A percentile compares a stretch with the other conserved stretches of the same genome.
Conservation (phyloP, 2,888 invertebrate genomes). For the Thecocarcelia acutangulata region DNA sequence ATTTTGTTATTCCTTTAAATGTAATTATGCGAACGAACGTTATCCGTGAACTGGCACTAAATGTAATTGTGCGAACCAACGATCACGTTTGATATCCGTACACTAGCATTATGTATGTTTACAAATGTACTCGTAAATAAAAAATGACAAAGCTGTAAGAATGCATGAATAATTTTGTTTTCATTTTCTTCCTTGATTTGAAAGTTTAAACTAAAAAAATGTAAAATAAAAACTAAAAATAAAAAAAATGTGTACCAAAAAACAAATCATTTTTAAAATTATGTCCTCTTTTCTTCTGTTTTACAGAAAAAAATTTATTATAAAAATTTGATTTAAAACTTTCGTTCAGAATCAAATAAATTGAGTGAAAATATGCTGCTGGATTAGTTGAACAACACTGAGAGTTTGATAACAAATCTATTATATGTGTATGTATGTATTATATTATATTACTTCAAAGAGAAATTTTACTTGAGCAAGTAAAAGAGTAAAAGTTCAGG, state of each 20-base stretch:
- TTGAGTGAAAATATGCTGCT: conserved; percentile 58
- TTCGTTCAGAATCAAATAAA: conserved; percentile 4
- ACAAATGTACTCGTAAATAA: no score
- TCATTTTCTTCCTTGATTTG: conserved; percentile 22
- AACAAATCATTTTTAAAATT: conserved; percentile 68
- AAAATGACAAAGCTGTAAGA: conserved; percentile 11
- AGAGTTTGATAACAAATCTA: conserved; percentile 9
- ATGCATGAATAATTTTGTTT: not conserved
- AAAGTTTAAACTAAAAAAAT: conserved; percentile 20
- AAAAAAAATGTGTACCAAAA: conserved; percentile 31
- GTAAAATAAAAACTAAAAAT: no score
- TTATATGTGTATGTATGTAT: no score
- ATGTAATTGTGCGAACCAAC: no score
- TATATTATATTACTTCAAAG: conserved; percentile 12
- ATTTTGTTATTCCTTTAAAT: no score
- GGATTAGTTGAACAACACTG: conserved; percentile 41
- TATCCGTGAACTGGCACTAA: no score
- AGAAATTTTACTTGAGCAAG: conserved; percentile 15
- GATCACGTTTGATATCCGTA: no score
- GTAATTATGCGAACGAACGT: no score
- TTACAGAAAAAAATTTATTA: conserved; percentile 3
- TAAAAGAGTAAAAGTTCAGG: not conserved
- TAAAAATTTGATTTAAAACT: conserved; percentile 10
- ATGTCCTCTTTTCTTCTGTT: conserved; percentile 56
- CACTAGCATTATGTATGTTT: no score